phyloP scores from a whole-genome alignment of 2,113 vertebrate genomes.

The Meriones unguiculatus region DNA sequence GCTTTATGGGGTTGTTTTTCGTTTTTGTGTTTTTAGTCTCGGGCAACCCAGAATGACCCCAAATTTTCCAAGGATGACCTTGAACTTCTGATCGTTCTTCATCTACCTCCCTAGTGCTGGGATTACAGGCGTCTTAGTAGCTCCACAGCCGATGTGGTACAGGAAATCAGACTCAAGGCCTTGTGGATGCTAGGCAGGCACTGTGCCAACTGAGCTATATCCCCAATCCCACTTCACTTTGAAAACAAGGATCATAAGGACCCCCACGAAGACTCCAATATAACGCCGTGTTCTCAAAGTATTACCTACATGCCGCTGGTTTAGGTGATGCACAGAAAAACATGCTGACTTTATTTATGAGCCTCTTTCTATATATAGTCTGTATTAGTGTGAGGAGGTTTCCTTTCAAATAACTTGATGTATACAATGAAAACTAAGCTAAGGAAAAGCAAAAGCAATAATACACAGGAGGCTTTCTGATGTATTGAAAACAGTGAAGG shows the following conservation, averaged over 20 bases:
- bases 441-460: slow-evolving; percentile 2
- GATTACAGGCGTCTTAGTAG: background rate
- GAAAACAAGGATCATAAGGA: background rate
- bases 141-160: background rate
- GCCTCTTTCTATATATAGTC: background rate
- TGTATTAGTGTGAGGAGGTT: background rate
- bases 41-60: background rate
- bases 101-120: background rate
- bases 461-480: background rate
- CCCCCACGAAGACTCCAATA: background rate
- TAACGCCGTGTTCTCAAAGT: background rate
- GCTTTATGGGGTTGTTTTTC: background rate
- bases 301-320: background rate
- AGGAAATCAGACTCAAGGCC: background rate
- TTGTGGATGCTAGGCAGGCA: background rate
- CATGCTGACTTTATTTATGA: background rate
- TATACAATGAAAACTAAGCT: slow-evolving; percentile 20
- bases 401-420: slow-evolving; percentile 7
- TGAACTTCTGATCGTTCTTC: background rate
- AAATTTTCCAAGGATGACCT: background rate
- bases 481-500: background rate
- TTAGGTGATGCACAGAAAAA: background rate
- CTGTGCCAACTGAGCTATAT: background rate
- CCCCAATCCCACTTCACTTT: background rate
- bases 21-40: background rate